Evolutionary conservation across 2,797 vertebrate species (phyloP).

Genomic region (Karalla daura): DNA sequence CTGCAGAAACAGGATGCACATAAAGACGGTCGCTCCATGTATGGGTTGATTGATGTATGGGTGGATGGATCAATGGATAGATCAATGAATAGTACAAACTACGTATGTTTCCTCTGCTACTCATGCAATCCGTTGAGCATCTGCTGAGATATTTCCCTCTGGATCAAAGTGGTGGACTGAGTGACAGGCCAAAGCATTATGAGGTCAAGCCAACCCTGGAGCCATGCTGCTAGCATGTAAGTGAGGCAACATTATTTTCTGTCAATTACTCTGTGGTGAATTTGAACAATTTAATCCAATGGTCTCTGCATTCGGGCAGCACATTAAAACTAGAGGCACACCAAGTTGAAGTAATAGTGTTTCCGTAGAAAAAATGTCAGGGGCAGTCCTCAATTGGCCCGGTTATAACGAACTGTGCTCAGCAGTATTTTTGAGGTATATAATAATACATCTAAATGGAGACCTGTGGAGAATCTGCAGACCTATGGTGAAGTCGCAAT

Average conservation of each 20-base stretch:
- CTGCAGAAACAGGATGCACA: conserved; percentile 74
- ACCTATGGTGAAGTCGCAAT: not conserved
- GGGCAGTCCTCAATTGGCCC: not conserved
- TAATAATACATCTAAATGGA: conserved; percentile 2
- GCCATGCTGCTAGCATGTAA: not conserved
- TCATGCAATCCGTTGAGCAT: not conserved
- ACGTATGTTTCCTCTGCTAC: too few relatives aligned
- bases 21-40: conserved; percentile 42
- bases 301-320: conserved; percentile 1
- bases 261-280: conserved; percentile 11
- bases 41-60: too few relatives aligned
- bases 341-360: not conserved
- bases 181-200: not conserved
- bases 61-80: too few relatives aligned
- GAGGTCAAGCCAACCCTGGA: not conserved
- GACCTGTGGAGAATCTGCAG: not conserved
- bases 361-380: not conserved
- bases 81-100: too few relatives aligned
- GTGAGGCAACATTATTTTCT: not conserved
- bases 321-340: conserved; percentile 2
- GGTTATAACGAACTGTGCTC: not conserved
- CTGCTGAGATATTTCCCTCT: not conserved
- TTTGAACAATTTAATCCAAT: not conserved
- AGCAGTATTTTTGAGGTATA: not conserved
- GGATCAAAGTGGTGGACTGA: not conserved